Conservation (phyloP, 2,888 invertebrate species). For the Epinotia nisella region DNA sequence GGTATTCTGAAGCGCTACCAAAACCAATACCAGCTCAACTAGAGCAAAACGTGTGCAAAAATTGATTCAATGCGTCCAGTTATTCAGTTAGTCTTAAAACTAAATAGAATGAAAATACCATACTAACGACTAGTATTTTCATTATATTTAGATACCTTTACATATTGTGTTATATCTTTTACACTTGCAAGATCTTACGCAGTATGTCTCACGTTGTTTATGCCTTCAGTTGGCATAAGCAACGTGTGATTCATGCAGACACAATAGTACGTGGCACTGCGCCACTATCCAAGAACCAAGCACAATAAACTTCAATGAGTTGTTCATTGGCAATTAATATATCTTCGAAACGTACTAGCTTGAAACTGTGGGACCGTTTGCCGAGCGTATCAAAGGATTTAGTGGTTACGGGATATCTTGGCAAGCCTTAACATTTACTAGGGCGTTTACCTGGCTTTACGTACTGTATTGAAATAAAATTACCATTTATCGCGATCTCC, state of each 20-base stretch:
- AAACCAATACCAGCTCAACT: neutral
- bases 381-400: neutral
- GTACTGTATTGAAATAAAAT: neutral
- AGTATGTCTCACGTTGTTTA: no score
- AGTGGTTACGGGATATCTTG: conserved; percentile 1
- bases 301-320: neutral
- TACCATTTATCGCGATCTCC: no score
- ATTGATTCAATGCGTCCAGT: no score
- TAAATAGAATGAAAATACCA: no score
- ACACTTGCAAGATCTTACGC: no score
- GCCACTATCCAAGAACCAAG: neutral
- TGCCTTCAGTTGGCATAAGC: no score
- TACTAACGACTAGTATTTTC: no score
- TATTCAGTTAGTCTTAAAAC: no score
- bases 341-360: neutral
- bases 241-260: neutral
- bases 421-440: neutral
- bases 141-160: no score
- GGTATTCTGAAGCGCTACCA: neutral
- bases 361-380: neutral
- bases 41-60: no score
- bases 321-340: conserved; percentile 1
- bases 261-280: neutral
- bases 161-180: no score
- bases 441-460: neutral